phyloP scores from a whole-genome alignment of 2,888 invertebrate genomes.

The Stenurella melanura region DNA sequence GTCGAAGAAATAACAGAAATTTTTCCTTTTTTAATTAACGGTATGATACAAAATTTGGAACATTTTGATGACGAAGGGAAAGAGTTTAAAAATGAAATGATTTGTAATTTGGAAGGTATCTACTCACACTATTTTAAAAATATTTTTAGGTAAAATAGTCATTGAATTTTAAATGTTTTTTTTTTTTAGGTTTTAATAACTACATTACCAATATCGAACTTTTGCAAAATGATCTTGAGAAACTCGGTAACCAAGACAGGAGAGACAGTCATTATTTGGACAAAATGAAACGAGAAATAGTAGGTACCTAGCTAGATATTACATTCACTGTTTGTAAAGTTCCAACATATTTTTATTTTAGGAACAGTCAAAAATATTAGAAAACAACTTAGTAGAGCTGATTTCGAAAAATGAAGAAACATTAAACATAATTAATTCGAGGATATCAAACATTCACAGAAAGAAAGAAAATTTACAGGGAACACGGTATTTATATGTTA shows the following conservation, averaged over 20 bases:
- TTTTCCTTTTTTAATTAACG: neutral
- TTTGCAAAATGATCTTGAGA: neutral
- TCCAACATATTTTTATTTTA: slow-evolving; percentile 14
- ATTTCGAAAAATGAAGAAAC: slow-evolving; percentile 33
- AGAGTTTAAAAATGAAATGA: neutral
- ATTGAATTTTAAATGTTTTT: neutral
- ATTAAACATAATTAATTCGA: slow-evolving; percentile 5
- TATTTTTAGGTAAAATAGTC: neutral
- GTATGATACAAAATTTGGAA: neutral
- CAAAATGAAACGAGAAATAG: slow-evolving; percentile 15
- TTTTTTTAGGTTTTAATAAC: slow-evolving; percentile 18
- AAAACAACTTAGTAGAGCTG: slow-evolving; percentile 8
- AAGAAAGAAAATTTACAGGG: slow-evolving; percentile 33
- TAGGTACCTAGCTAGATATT: slow-evolving; percentile 5
- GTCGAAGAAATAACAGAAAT: slow-evolving; percentile 18
- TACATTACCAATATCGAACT: neutral
- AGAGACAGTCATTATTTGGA: slow-evolving; percentile 13
- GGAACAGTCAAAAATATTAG: slow-evolving; percentile 25
- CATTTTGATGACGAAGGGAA: slow-evolving; percentile 1
- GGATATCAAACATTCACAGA: slow-evolving; percentile 17
- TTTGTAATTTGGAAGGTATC: neutral
- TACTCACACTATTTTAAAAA: neutral
- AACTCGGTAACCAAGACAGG: neutral
- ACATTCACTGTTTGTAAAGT: neutral
- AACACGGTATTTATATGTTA: slow-evolving; percentile 28